These are phyloP conservation scores for Gopherus flavomarginatus DNA, from an alignment of 2,113 vertebrate genomes.

Conservation along the genomic window DNA sequence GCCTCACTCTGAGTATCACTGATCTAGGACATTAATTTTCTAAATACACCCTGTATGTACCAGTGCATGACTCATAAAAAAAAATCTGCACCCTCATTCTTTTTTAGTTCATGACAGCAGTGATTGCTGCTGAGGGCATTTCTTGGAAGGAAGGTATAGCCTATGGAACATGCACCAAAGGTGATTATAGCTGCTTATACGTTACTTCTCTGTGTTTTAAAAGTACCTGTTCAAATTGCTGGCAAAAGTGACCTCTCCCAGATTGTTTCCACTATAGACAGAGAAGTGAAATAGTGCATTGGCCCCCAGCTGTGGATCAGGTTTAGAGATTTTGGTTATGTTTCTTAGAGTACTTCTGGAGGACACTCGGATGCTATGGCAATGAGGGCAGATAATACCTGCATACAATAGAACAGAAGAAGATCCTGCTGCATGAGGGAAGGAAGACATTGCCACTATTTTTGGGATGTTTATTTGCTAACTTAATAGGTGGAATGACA, in stretches of 20 bases:
- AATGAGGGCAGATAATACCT: not conserved
- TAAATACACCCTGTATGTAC: not conserved
- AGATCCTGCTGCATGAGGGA: not conserved
- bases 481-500: not conserved
- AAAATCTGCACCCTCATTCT: not conserved
- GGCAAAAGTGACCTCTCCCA: not conserved
- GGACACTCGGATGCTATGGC: not conserved
- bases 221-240: not conserved
- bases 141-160: not conserved
- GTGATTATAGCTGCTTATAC: not conserved
- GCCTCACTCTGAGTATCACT: no score
- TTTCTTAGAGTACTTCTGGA: not conserved
- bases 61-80: not conserved
- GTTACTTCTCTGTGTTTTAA: not conserved
- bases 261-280: not conserved
- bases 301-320: not conserved
- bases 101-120: rapidly evolving
- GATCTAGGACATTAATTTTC: not conserved
- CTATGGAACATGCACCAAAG: not conserved
- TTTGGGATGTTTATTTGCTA: not conserved
- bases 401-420: not conserved
- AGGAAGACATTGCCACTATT: not conserved
- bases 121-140: not conserved
- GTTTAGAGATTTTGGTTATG: not conserved
- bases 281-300: not conserved